phyloP scores from a whole-genome alignment of 2,797 vertebrate species.

The Acrocephalus scirpaceus region DNA sequence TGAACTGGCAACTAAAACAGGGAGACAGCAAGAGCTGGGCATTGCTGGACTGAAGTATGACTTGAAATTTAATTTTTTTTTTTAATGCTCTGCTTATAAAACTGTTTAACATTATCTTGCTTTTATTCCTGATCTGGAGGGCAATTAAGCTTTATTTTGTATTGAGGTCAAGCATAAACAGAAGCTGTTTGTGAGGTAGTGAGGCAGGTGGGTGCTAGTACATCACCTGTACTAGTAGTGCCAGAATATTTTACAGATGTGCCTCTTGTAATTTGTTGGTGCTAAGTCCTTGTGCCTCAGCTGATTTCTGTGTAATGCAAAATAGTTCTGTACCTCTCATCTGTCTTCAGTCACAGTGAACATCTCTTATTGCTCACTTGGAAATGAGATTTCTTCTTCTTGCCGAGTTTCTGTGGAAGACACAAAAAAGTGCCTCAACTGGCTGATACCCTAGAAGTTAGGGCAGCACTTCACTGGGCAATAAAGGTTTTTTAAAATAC shows the following conservation, averaged over 20 bases:
- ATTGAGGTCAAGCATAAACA: neutral
- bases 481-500: neutral
- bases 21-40: neutral
- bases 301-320: neutral
- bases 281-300: neutral
- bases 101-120: neutral
- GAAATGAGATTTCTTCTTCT: neutral
- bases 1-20: neutral
- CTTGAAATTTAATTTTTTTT: neutral
- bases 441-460: neutral
- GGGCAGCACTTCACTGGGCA: neutral
- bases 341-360: neutral
- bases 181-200: neutral
- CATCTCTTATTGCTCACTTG: neutral
- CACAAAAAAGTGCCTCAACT: neutral
- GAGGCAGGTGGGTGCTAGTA: neutral
- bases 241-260: neutral
- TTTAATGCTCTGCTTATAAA: neutral
- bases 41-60: neutral
- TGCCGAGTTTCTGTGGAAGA: neutral
- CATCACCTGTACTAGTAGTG: neutral
- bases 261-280: neutral
- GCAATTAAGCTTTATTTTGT: neutral
- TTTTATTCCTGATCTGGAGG: neutral
- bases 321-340: neutral